A percentile compares a stretch with the other conserved stretches of the same genome.
phyloP scores from a whole-genome alignment of 2,888 invertebrate genomes.

The Lomographa bimaculata region DNA sequence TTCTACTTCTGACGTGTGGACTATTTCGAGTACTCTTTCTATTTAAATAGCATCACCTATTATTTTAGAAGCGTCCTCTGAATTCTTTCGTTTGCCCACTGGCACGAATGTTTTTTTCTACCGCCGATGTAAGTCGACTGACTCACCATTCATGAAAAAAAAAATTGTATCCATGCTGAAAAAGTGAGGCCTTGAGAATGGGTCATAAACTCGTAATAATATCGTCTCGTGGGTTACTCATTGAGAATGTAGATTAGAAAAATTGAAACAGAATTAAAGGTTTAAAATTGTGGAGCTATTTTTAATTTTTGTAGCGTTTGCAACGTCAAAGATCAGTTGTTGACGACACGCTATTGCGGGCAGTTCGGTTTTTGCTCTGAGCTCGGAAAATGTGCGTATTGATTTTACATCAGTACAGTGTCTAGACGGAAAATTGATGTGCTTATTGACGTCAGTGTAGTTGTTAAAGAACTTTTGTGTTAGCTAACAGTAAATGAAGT shows the following conservation, averaged over 20 bases:
- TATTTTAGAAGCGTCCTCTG: slow-evolving; percentile 67
- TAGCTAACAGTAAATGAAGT: slow-evolving; percentile 40
- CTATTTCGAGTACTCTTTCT: slow-evolving; percentile 69
- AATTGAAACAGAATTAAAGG: slow-evolving; percentile 43
- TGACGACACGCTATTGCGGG: slow-evolving; percentile 66
- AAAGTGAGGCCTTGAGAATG: slow-evolving; percentile 30
- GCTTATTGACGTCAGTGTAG: slow-evolving; percentile 52
- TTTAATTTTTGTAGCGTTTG: slow-evolving; percentile 68
- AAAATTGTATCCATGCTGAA: slow-evolving; percentile 24
- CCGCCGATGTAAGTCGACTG: slow-evolving; percentile 42
- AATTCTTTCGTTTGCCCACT: slow-evolving; percentile 54
- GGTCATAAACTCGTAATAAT: slow-evolving; percentile 6
- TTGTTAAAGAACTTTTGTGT: slow-evolving; percentile 42
- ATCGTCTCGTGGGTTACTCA: slow-evolving; percentile 11
- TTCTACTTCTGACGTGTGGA: slow-evolving; percentile 62
- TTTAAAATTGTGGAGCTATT: slow-evolving; percentile 57
- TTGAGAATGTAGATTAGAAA: slow-evolving; percentile 34
- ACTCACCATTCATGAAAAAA: slow-evolving; percentile 27
- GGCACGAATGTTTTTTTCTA: slow-evolving; percentile 42
- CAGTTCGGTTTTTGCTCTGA: slow-evolving; percentile 62
- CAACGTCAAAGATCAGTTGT: slow-evolving; percentile 74
- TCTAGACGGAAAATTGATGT: slow-evolving; percentile 37
- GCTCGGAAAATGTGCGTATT: slow-evolving; percentile 53
- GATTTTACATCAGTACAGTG: slow-evolving; percentile 56
- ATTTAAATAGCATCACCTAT: slow-evolving; percentile 70